Conservation (phyloP, 2,113 vertebrate species). For the Cyrtonyx montezumae region DNA sequence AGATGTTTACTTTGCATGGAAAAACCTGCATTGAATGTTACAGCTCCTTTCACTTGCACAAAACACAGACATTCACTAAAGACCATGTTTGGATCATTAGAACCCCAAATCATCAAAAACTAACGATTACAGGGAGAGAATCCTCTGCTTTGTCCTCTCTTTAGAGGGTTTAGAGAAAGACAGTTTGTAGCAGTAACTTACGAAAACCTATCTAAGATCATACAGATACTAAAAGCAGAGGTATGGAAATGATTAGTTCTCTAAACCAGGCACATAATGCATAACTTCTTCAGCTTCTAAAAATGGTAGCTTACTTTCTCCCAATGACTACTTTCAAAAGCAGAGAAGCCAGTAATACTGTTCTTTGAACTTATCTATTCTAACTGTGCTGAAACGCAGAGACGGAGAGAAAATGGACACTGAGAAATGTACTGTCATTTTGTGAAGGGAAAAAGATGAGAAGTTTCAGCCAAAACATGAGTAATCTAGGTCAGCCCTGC, state of each 20-base stretch:
- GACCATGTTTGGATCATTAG: not conserved
- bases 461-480: not conserved
- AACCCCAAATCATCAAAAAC: not conserved
- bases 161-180: not conserved
- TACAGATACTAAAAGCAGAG: not conserved
- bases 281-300: not conserved
- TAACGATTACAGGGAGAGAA: constrained; percentile 19
- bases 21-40: not conserved
- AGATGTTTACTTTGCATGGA: not conserved
- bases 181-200: constrained; percentile 1
- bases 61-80: not conserved
- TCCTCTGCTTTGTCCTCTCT: not conserved
- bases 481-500: not conserved
- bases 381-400: not conserved
- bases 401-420: not conserved
- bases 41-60: not conserved
- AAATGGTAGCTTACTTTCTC: not conserved
- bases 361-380: not conserved
- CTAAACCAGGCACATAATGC: not conserved
- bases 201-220: constrained; percentile 6
- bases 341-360: not conserved
- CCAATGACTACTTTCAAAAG: not conserved
- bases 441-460: not conserved
- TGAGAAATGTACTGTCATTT: not conserved
- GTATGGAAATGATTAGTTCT: not conserved